Percentiles rank a stretch among this genome's conserved stretches.
Evolutionary conservation across 2,113 vertebrate species (phyloP).

Genomic region (Orycteropus afer): DNA sequence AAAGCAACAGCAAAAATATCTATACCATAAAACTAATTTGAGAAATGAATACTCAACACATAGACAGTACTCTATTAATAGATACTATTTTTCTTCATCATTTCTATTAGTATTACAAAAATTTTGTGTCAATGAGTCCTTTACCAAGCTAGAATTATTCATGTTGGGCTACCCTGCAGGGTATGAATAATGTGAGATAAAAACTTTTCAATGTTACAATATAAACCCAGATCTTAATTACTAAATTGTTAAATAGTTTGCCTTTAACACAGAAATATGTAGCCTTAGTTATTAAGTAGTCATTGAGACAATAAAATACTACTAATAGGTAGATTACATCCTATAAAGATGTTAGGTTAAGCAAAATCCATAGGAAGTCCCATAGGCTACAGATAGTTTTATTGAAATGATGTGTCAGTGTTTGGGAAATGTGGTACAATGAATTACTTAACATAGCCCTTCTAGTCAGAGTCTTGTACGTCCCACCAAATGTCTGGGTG

Average conservation of each 20-base stretch:
- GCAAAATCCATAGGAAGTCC: no score
- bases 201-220: not conserved
- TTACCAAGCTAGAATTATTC: not conserved
- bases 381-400: no score
- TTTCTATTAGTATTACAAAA: not conserved
- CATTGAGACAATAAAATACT: not conserved
- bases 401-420: no score
- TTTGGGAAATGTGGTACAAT: no score
- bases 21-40: not conserved
- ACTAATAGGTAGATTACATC: no score
- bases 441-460: no score
- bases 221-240: not conserved
- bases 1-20: not conserved
- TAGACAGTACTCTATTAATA: not conserved
- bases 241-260: not conserved
- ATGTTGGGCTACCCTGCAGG: not conserved
- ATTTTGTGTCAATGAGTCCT: not conserved
- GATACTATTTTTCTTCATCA: not conserved
- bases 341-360: no score
- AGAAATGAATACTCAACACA: not conserved
- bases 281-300: not conserved
- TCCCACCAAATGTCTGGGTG: no score
- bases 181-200: not conserved
- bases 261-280: not conserved
- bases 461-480: no score